A percentile compares a stretch with the other conserved stretches of the same genome.
Conservation (phyloP, 1,140 invertebrate genomes). For the Ceratina calcarata region DNA sequence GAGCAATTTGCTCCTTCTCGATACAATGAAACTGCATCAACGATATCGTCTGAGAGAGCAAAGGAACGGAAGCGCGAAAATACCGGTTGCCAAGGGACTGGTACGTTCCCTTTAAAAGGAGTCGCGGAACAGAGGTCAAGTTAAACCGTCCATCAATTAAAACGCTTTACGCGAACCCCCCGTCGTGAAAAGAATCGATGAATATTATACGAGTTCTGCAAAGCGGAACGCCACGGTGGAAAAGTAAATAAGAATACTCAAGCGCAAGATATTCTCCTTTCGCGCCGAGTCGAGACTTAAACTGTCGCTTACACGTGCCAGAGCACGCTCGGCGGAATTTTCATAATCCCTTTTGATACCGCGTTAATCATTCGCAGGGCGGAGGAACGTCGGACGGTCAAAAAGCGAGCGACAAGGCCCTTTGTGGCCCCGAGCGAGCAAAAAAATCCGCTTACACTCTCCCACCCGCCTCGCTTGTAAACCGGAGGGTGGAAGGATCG, state of each 20-base stretch:
- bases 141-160: background rate
- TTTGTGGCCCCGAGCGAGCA: slow-evolving; percentile 7
- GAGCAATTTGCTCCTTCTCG: background rate
- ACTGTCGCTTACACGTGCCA: slow-evolving; percentile 1
- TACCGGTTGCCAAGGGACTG: background rate
- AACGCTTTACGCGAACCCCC: background rate
- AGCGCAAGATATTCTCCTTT: background rate
- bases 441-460: slow-evolving; percentile 33
- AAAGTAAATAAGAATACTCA: background rate
- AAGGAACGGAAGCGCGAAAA: background rate
- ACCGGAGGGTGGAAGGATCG: slow-evolving; percentile 15
- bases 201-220: background rate
- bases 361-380: slow-evolving; percentile 38
- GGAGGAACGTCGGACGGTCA: slow-evolving; percentile 29
- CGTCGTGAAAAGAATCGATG: background rate
- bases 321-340: slow-evolving; percentile 7
- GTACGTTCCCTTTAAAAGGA: background rate
- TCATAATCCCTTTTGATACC: slow-evolving; percentile 46
- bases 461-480: slow-evolving; percentile 7
- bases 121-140: background rate
- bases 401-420: slow-evolving; percentile 22
- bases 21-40: background rate
- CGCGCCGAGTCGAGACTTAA: background rate
- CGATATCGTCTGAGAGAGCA: background rate
- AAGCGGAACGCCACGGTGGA: background rate